Base-by-base conservation (phyloP, 2,888 invertebrate species). In the Tinea pellionella region DNA sequence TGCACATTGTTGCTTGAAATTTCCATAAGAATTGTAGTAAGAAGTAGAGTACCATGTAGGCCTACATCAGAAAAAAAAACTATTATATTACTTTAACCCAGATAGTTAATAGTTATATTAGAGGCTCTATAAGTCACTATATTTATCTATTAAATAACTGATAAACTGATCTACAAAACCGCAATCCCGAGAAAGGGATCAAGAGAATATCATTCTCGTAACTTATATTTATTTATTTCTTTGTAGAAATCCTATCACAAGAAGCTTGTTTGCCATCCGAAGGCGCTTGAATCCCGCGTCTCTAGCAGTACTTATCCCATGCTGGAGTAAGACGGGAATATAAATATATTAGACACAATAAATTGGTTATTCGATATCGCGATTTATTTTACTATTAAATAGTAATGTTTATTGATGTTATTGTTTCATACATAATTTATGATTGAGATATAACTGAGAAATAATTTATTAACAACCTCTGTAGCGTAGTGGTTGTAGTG, bases 211-310 rank as follows among this genome's bases (percentile, higher is more conserved):
- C 47, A 15, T 15, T 16, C 47, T 47, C 15, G 47, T 47, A 47
- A 47, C 15, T 47, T 47, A 47, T 47, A 47, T 47, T 47, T 47
- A 47, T 47, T 47, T 47, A 47, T 47, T 47, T 47, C 15, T 47
- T 16, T 47, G 47, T 47, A 24, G 53, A 53, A 53, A 53, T 53
- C 24, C 24, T 53, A 53, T 53, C 53, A 24, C 53, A 53, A 53
- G 15, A 15, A 53, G 53, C 53, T 53, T 53, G 53, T 53, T 53
- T 53, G 53, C 53, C 19, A 53, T 53, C 53, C 53, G 16, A 24
- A 18, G 24, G 18, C 53, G n/a, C 53, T 53, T n/a, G 24, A 18
- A 53, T 24, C 53, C 51, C 16, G 12, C 53, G 24, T 53, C 53
- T 16, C 19, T 53, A 12, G 12, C 19, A 53, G 47, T 47, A 9